A percentile compares a stretch with the other conserved stretches of the same genome.
Conservation (phyloP, 2,797 vertebrate genomes). For the Sebastiscus albofasciatus region DNA sequence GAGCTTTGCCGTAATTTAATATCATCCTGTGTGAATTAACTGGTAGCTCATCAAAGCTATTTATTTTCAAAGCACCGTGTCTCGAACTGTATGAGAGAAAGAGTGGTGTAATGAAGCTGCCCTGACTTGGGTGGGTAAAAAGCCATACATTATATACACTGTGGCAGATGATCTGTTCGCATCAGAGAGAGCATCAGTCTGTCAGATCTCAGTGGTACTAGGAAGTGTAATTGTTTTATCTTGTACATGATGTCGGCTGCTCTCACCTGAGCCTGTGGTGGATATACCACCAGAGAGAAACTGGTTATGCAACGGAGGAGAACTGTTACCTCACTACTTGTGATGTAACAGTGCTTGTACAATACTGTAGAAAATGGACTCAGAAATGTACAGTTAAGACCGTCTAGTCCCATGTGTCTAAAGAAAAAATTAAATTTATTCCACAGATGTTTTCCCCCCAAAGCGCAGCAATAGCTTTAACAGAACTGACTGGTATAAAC, state of each 20-base stretch:
- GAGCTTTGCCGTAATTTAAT: slow-evolving; percentile 9
- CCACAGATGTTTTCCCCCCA: not conserved
- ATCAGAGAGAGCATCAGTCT: slow-evolving; percentile 5
- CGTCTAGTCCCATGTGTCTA: not conserved
- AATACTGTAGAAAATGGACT: slow-evolving; percentile 3
- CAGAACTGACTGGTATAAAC: slow-evolving; percentile 14
- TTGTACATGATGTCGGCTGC: slow-evolving; percentile 15
- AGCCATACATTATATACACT: not conserved
- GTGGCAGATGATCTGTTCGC: not conserved
- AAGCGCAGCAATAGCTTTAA: slow-evolving; percentile 22
- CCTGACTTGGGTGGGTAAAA: not conserved
- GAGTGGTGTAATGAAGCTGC: not conserved
- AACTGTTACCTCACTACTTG: slow-evolving; percentile 14
- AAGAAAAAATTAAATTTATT: slow-evolving; percentile 1
- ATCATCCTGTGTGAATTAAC: slow-evolving; percentile 2
- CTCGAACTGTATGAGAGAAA: not conserved
- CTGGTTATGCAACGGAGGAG: slow-evolving; percentile 36
- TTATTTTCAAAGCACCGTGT: not conserved
- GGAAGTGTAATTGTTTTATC: slow-evolving; percentile 47
- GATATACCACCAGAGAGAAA: slow-evolving; percentile 30
- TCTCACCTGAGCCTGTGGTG: slow-evolving; percentile 5
- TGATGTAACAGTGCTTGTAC: slow-evolving; percentile 39
- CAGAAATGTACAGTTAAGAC: not conserved
- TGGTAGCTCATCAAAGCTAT: not conserved
- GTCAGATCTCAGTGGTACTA: not conserved